These are phyloP conservation scores for Creontiades dilutus DNA, from an alignment of 2,888 invertebrate species.

Conservation along the genomic window DNA sequence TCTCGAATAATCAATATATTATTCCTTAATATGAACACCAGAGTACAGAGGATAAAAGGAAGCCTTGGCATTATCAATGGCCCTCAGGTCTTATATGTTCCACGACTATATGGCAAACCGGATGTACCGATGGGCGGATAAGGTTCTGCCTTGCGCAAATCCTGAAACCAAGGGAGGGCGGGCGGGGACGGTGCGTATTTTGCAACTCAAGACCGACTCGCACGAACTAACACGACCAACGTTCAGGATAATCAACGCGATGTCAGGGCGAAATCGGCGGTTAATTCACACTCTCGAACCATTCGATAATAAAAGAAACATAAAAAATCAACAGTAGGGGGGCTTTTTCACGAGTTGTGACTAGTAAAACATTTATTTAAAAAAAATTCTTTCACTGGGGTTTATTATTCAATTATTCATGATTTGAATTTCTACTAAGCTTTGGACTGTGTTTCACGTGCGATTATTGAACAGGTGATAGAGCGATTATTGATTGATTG, in stretches of 20 bases:
- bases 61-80: slow-evolving; percentile 7
- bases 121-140: slow-evolving; percentile 21
- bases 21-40: not conserved
- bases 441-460: no score
- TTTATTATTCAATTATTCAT: no score
- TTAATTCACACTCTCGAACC: not conserved
- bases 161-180: not conserved
- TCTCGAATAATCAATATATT: not conserved
- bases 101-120: slow-evolving; percentile 5
- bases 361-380: no score
- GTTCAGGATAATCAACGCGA: not conserved
- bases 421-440: no score
- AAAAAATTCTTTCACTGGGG: no score
- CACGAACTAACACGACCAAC: not conserved
- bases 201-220: slow-evolving; percentile 15
- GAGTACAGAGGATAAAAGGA: not conserved
- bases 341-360: no score
- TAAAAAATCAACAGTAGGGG: no score
- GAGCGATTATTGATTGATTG: no score
- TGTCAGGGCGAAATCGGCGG: not conserved
- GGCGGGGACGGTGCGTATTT: slow-evolving; percentile 22
- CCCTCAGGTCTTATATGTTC: not conserved
- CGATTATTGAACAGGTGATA: no score
- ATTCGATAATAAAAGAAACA: no score
- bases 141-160: slow-evolving; percentile 26